A percentile compares a stretch with the other conserved stretches of the same genome.
These are phyloP conservation scores for Chloroclysta siterata DNA, from an alignment of 2,888 invertebrate species.

Conservation along the genomic window DNA sequence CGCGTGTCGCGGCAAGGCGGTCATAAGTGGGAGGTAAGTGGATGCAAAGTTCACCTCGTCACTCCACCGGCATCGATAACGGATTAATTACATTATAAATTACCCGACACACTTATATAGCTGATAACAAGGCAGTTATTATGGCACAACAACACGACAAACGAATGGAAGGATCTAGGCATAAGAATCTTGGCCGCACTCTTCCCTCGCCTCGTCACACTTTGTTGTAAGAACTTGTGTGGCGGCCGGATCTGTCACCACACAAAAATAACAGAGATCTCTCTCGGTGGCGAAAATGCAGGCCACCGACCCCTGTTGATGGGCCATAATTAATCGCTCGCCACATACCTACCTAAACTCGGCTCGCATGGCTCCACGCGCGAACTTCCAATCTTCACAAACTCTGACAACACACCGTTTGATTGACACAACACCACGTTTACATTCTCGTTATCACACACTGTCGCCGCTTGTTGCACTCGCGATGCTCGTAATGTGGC, in stretches of 20 bases:
- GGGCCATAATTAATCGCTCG: conserved; percentile 79
- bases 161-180: conserved; percentile 51
- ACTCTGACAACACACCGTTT: conserved; percentile 63
- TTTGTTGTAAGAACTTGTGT: not conserved
- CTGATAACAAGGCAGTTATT: conserved; percentile 62
- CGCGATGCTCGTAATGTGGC: conserved; percentile 76
- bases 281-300: conserved; percentile 67
- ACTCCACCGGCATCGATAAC: conserved; percentile 69
- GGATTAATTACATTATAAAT: conserved; percentile 81
- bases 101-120: conserved; percentile 73
- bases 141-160: conserved; percentile 55
- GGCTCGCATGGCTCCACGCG: conserved; percentile 71
- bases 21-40: conserved; percentile 32
- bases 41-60: conserved; percentile 70
- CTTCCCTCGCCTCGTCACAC: conserved; percentile 10
- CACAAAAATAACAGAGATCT: conserved; percentile 60
- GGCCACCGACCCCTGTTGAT: conserved; percentile 78
- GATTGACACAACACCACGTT: conserved; percentile 79
- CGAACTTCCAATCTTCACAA: conserved; percentile 73
- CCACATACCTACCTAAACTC: conserved; percentile 84
- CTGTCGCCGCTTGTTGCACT: conserved; percentile 80
- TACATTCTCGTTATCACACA: conserved; percentile 82
- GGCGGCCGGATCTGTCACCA: conserved; percentile 51
- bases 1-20: conserved; percentile 41
- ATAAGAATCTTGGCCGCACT: conserved; percentile 38